These are phyloP conservation scores for Tragelaphus buxtoni DNA, from an alignment of 2,113 vertebrate genomes.

Conservation along the genomic window DNA sequence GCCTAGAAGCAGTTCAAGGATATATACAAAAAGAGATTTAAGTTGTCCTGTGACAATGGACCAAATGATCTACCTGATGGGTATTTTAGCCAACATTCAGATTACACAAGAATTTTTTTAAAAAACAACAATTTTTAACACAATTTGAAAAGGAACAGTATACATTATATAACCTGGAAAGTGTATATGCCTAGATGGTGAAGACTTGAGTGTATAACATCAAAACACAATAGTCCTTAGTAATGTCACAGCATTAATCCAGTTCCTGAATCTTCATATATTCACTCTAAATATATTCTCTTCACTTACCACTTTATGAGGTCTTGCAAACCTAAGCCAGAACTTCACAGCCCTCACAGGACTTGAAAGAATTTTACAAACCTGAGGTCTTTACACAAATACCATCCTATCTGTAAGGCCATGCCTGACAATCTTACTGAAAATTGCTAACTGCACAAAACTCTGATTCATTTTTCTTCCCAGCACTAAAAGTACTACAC, in stretches of 20 bases:
- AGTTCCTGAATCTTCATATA: not conserved
- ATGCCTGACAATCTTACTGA: not conserved
- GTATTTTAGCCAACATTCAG: constrained; percentile 37
- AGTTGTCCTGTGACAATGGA: not conserved
- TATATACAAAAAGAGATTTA: constrained; percentile 30
- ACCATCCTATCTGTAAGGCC: not conserved
- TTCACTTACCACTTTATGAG: not conserved
- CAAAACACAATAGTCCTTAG: not conserved
- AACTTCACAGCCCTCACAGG: not conserved
- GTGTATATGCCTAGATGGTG: not conserved
- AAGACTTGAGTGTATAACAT: not conserved
- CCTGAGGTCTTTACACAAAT: not conserved
- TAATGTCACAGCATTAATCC: not conserved
- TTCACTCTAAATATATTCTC: not conserved
- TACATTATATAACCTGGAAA: constrained; percentile 6
- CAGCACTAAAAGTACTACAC: not conserved
- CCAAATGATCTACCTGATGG: constrained; percentile 42
- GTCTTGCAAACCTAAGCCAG: constrained; percentile 17
- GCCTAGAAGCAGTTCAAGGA: not conserved
- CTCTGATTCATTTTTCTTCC: not conserved
- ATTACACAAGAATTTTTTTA: constrained; percentile 32
- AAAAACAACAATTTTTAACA: constrained; percentile 27
- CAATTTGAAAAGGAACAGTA: not conserved
- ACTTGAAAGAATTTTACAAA: constrained; percentile 1
- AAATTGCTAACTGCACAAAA: not conserved